phyloP scores from a whole-genome alignment of 2,888 invertebrate species.

The Stenodema calcarata region DNA sequence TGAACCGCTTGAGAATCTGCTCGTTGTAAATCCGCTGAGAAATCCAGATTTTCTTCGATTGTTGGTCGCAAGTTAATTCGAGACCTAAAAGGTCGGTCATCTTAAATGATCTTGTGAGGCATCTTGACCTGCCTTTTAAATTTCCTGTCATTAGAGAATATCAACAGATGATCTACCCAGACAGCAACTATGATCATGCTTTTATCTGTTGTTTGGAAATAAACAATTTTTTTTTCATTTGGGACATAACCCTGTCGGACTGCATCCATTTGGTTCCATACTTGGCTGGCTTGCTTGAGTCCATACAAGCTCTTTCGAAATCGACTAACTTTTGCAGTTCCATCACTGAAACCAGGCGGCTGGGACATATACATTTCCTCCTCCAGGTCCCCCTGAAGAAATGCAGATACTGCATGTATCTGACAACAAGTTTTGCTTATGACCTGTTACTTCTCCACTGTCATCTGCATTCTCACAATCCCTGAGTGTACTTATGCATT shows the following conservation, averaged over 20 bases:
- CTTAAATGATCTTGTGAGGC: not conserved
- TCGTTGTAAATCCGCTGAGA: not conserved
- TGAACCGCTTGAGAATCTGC: not conserved
- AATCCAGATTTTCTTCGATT: no score
- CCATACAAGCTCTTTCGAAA: not conserved
- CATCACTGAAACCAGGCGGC: not conserved
- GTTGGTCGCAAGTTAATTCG: not conserved
- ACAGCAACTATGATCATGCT: not conserved
- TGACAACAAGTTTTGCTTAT: slow-evolving; percentile 13
- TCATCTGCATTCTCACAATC: no score
- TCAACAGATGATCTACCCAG: not conserved
- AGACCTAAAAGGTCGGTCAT: slow-evolving; percentile 1
- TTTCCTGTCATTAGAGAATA: slow-evolving; percentile 48
- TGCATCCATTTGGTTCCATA: not conserved
- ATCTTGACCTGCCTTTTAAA: not conserved
- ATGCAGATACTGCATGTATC: slow-evolving; percentile 18
- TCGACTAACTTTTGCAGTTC: not conserved
- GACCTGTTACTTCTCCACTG: not conserved
- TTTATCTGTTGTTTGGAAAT: not conserved
- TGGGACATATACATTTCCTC: slow-evolving; percentile 30
- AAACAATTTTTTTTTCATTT: not conserved
- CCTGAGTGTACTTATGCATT: no score
- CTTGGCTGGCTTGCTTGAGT: not conserved
- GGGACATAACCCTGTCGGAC: not conserved
- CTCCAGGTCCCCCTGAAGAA: slow-evolving; percentile 3